Evolutionary conservation across 2,113 vertebrate genomes (phyloP).

Genomic region (Alligator mississippiensis): DNA sequence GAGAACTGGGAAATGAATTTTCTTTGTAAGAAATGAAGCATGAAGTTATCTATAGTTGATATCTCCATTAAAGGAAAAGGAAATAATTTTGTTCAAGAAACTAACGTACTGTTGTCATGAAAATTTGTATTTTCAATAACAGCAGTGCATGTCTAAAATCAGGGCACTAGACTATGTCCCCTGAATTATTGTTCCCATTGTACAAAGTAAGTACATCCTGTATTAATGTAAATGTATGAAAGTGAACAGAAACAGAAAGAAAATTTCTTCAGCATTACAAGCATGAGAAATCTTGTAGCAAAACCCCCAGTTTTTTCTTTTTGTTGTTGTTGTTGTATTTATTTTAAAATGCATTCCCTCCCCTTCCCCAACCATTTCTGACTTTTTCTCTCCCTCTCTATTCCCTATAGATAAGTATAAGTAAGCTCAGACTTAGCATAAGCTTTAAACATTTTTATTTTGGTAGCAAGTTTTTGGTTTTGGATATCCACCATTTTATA

Average conservation of each 20-base stretch:
- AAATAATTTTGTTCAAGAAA: constrained; percentile 5
- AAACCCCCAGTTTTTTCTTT: too few species aligned
- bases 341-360: too few species aligned
- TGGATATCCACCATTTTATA: too few species aligned
- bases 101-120: constrained; percentile 11
- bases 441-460: too few species aligned
- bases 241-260: constrained; percentile 35
- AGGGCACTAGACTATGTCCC: not conserved
- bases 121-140: not conserved
- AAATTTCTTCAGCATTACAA: constrained; percentile 9
- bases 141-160: not conserved
- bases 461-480: too few species aligned
- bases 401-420: too few species aligned
- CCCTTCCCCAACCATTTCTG: too few species aligned
- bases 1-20: not conserved
- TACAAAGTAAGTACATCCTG: constrained; percentile 7
- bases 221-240: not conserved
- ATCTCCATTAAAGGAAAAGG: not conserved
- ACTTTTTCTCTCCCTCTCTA: too few species aligned
- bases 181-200: not conserved
- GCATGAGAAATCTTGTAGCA: not conserved
- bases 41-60: not conserved
- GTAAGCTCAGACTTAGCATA: too few species aligned
- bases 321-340: too few species aligned
- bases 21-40: not conserved